Evolutionary conservation across 64 coral and sea anemone genomes (phyloP).

Genomic region (Orbicella faveolata): DNA sequence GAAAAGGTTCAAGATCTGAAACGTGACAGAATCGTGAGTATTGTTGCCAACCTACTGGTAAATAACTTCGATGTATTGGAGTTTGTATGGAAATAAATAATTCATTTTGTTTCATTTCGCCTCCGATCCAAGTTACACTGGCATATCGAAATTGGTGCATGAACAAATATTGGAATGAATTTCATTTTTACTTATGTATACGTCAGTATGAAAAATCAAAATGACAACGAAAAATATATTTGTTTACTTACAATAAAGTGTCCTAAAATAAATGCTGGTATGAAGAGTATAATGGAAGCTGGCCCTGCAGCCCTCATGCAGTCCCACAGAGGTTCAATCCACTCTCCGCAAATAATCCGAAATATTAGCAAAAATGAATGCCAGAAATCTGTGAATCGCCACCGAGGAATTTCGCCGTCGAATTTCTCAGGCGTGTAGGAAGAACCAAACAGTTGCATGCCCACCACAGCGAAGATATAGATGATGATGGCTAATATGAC

Average conservation of each 20-base stretch:
- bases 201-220: neutral
- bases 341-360: slow-evolving; percentile 92
- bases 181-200: neutral
- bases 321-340: slow-evolving; percentile 93
- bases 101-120: no score
- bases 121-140: no score
- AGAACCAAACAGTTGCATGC: slow-evolving; percentile 89
- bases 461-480: slow-evolving; percentile 98
- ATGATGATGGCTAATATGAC: slow-evolving; percentile 86
- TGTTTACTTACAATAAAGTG: slow-evolving; percentile 88
- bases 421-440: slow-evolving; percentile 80
- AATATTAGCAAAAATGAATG: slow-evolving; percentile 97
- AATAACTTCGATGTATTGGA: no score
- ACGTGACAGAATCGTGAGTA: neutral
- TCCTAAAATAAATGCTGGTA: slow-evolving; percentile 91
- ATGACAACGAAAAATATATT: neutral
- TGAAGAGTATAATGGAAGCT: slow-evolving; percentile 66
- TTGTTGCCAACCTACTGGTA: no score
- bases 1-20: slow-evolving; percentile 91
- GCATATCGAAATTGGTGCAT: no score
- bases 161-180: neutral
- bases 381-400: slow-evolving; percentile 88
- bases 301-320: slow-evolving; percentile 79
- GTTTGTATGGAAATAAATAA: no score
- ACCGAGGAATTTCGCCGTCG: slow-evolving; percentile 66